These are phyloP conservation scores for Tonatia bakeri DNA, from an alignment of 2,113 vertebrate genomes.

Conservation along the genomic window DNA sequence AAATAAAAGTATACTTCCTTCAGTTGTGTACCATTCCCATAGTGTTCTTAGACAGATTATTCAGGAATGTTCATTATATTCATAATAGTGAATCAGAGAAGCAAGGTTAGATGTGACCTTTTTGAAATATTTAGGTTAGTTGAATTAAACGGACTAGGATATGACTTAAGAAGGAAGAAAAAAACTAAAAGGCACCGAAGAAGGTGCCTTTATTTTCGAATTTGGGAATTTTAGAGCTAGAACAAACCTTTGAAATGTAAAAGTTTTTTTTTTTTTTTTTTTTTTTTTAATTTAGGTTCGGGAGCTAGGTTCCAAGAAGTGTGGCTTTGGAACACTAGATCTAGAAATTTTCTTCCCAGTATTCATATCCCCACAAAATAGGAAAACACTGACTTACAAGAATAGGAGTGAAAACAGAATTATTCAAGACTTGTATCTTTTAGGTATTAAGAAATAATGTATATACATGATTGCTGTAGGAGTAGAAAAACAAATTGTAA, in stretches of 20 bases:
- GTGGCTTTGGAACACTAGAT: not conserved
- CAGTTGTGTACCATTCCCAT: not conserved
- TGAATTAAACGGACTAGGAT: not conserved
- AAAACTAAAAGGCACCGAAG: not conserved
- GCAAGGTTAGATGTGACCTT: not conserved
- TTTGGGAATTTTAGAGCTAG: not conserved
- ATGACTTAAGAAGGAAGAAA: not conserved
- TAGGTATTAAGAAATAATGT: conserved; percentile 39
- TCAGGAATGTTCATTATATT: not conserved
- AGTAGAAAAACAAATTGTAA: conserved; percentile 14
- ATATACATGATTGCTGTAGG: not conserved
- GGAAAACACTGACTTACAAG: not conserved
- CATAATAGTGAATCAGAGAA: conserved; percentile 41
- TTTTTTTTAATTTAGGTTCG: not conserved
- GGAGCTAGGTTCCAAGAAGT: not conserved
- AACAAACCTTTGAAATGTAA: not conserved
- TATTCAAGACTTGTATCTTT: not conserved
- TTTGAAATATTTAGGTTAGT: not conserved
- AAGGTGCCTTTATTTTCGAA: conserved; percentile 21
- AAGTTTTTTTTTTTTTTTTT: not conserved
- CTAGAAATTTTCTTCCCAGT: not conserved
- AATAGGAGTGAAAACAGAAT: not conserved
- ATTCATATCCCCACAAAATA: not conserved
- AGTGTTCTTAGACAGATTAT: conserved; percentile 34
- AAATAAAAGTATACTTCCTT: conserved; percentile 4